Percentiles rank a stretch among this genome's conserved stretches.
Conservation (phyloP, 2,888 invertebrate species). For the Amphipyra berbera region DNA sequence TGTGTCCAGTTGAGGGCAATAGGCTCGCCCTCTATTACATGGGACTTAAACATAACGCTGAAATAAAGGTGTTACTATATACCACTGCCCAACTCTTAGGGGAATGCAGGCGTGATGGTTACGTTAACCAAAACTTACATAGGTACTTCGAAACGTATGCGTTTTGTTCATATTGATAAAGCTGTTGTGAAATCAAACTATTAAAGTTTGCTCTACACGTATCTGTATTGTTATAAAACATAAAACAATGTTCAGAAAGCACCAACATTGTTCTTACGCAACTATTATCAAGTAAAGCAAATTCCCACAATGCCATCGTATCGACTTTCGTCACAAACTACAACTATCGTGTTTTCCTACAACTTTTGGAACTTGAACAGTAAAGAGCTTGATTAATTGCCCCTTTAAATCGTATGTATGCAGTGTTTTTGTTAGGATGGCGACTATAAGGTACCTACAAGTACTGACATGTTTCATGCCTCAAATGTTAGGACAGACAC, state of each 20-base stretch:
- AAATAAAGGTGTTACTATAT: too few species aligned
- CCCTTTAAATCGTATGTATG: constrained; percentile 59
- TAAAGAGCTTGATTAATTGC: constrained; percentile 78
- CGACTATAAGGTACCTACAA: constrained; percentile 29
- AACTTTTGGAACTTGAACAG: constrained; percentile 56
- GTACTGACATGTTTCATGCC: constrained; percentile 59
- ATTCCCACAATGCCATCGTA: constrained; percentile 47
- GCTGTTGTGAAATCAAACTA: neutral
- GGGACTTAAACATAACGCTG: too few species aligned
- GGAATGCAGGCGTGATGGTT: too few species aligned
- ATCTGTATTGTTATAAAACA: neutral
- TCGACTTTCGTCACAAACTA: constrained; percentile 50
- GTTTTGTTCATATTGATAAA: neutral
- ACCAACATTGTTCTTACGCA: constrained; percentile 28
- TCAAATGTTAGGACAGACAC: constrained; percentile 61
- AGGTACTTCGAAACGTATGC: too few species aligned
- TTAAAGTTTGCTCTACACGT: too few species aligned
- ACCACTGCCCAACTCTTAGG: too few species aligned
- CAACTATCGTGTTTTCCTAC: constrained; percentile 45
- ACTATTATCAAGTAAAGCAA: constrained; percentile 40
- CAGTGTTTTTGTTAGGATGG: constrained; percentile 55
- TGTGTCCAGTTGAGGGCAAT: too few species aligned
- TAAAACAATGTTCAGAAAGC: constrained; percentile 29
- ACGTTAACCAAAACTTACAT: too few species aligned
- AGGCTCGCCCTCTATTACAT: too few species aligned